Percentiles rank a stretch among this genome's conserved stretches.
Conservation (phyloP, 2,888 invertebrate genomes). For the Serrognathus titanus region DNA sequence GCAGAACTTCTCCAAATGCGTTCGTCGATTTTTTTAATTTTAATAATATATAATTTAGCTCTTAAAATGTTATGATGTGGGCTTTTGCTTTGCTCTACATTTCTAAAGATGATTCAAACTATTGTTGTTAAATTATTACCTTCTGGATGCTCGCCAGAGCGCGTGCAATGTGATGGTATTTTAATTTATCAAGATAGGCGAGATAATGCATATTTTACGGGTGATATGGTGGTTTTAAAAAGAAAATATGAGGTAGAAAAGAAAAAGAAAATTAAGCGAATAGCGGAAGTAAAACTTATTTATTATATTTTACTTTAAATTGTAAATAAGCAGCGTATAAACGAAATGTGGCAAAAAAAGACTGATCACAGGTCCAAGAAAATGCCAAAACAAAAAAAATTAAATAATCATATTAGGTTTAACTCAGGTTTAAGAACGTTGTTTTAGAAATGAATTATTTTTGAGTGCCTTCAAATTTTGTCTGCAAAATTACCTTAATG, state of each 20-base stretch:
- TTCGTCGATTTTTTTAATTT: slow-evolving; percentile 36
- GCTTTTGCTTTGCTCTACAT: slow-evolving; percentile 42
- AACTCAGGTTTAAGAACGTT: too few relatives aligned
- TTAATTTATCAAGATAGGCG: slow-evolving; percentile 25
- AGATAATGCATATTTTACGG: neutral
- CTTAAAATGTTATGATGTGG: slow-evolving; percentile 41
- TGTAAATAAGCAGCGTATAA: too few relatives aligned
- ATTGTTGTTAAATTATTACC: slow-evolving; percentile 42
- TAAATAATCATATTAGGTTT: too few relatives aligned
- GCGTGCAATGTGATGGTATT: slow-evolving; percentile 23
- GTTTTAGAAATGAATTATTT: too few relatives aligned
- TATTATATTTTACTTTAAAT: neutral
- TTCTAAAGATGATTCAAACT: slow-evolving; percentile 34
- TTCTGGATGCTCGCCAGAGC: slow-evolving; percentile 18
- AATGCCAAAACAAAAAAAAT: too few relatives aligned
- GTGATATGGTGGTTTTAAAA: neutral
- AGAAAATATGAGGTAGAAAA: neutral
- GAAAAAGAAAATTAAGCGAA: neutral
- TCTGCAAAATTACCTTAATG: too few relatives aligned
- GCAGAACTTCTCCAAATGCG: slow-evolving; percentile 13
- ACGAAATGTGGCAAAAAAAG: too few relatives aligned
- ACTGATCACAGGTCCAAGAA: too few relatives aligned
- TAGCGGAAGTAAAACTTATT: neutral
- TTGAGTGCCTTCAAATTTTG: too few relatives aligned
- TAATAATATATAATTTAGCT: slow-evolving; percentile 45